A percentile compares a stretch with the other conserved stretches of the same genome.
These are phyloP conservation scores for Cavia aperea DNA, from an alignment of 2,113 vertebrate species.

Conservation along the genomic window DNA sequence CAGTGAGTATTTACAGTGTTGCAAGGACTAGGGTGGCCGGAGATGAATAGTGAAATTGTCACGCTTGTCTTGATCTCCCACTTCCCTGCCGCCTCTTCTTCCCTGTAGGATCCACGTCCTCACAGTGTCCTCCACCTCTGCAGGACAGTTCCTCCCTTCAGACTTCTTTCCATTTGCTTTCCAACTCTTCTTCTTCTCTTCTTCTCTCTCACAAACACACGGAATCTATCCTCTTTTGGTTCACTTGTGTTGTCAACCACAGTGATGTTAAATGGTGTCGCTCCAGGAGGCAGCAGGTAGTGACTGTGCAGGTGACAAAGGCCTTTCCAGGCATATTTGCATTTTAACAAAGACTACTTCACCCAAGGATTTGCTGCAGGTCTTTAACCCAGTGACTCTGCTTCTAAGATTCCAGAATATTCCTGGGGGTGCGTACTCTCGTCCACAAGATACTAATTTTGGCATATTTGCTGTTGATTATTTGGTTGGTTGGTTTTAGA, in stretches of 20 bases:
- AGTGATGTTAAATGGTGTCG: neutral
- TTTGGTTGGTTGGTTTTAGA: neutral
- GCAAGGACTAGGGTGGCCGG: neutral
- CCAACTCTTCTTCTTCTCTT: neutral
- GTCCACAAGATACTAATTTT: neutral
- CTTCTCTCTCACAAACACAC: neutral
- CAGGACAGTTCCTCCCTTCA: neutral
- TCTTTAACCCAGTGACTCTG: neutral
- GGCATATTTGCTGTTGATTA: neutral
- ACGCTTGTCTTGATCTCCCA: neutral
- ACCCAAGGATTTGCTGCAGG: neutral
- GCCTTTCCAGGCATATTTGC: neutral
- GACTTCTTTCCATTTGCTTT: neutral
- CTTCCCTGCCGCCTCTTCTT: neutral
- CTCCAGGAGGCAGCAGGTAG: neutral
- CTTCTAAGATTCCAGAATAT: neutral
- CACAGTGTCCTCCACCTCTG: accelerated
- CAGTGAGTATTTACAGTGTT: neutral
- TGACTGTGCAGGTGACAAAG: neutral
- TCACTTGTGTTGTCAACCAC: neutral
- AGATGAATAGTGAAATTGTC: neutral
- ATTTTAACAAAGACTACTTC: neutral
- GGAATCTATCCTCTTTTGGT: neutral
- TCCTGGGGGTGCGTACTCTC: neutral
- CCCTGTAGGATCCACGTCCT: too few species aligned